Base-by-base conservation (phyloP, 2,113 vertebrate species). In the Cheirogaleus medius region DNA sequence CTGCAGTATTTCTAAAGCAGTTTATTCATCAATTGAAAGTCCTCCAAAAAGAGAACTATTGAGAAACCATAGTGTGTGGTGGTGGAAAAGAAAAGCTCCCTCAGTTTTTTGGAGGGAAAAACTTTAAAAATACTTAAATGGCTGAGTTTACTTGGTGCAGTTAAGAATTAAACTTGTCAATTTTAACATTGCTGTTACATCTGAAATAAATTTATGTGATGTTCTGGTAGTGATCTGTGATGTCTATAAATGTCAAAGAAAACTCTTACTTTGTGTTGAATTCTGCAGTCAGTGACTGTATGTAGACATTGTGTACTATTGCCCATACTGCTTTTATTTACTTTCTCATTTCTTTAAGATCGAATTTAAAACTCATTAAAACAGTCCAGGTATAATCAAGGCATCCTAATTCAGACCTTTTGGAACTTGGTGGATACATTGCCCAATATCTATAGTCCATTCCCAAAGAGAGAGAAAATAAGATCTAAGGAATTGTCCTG, bases 101-200 rank as follows among this genome's bases (percentile, higher is more conserved):
- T 99, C 97, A 95, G 47, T 97, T 98, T 98, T 98, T 97, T 98
- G 98, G 97, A 98, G 97, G 94, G 98, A 97, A 97, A 98, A 98
- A 97, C 93, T 97, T 97, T 95, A 94, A 97, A 42, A 97, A 95
- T 97, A 96, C 95, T 97, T 97, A 98, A 98, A 96, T 97, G 98
- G 98, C 93, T 98, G 97, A 98, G 97, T 98, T 98, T 98, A 98
- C 95, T 95, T 98, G 98, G 98, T 98, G 98, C 98, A 97, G 98
- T 98, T 98, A 97, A 98, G 97, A 98, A 98, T 99, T 98, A 98
- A 98, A 98, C 89, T 98, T 98, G 98, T 98, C 98, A 96, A 98
- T 97, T 98, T 98, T 98, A 99, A 98, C 92, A 97, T 98, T 98
- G 97, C 97, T 98, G 98, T 98, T 98, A 98, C 32, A 96, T 98